A percentile compares a stretch with the other conserved stretches of the same genome.
Conservation (phyloP, 2,797 vertebrate species). For the Limnodromus scolopaceus region DNA sequence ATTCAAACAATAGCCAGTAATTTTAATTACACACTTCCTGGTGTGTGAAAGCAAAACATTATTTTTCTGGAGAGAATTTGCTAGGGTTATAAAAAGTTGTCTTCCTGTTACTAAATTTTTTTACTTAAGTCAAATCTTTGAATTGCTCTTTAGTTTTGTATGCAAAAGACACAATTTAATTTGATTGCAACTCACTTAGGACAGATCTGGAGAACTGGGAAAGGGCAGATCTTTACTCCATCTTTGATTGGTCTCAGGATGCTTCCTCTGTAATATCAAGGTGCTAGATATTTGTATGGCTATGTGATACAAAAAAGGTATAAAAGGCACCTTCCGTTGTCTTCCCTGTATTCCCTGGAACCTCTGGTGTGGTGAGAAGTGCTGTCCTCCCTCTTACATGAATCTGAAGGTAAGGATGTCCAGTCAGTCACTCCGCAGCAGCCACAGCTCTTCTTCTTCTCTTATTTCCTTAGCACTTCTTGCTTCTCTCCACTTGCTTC, state of each 20-base stretch:
- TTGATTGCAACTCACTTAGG: background rate
- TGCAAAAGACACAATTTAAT: background rate
- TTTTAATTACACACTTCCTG: background rate
- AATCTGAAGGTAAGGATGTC: background rate
- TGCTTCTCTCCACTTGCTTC: background rate
- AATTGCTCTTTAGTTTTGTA: background rate
- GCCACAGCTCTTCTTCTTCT: background rate
- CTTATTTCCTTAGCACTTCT: background rate
- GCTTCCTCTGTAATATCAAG: background rate
- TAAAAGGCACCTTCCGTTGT: background rate
- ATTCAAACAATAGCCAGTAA: background rate
- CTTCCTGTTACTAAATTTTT: background rate
- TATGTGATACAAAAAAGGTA: background rate
- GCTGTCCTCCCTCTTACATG: background rate
- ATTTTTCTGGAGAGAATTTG: background rate
- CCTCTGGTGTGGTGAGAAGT: background rate
- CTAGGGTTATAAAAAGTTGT: background rate
- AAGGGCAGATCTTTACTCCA: background rate
- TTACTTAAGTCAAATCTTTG: background rate
- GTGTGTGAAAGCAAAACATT: background rate
- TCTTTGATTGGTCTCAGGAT: background rate
- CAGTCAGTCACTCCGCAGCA: rapidly evolving
- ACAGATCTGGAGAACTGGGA: background rate
- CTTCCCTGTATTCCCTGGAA: background rate
- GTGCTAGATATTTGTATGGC: background rate